Evolutionary conservation across 2,888 invertebrate genomes (phyloP).

Genomic region (Polymixis flavicincta): DNA sequence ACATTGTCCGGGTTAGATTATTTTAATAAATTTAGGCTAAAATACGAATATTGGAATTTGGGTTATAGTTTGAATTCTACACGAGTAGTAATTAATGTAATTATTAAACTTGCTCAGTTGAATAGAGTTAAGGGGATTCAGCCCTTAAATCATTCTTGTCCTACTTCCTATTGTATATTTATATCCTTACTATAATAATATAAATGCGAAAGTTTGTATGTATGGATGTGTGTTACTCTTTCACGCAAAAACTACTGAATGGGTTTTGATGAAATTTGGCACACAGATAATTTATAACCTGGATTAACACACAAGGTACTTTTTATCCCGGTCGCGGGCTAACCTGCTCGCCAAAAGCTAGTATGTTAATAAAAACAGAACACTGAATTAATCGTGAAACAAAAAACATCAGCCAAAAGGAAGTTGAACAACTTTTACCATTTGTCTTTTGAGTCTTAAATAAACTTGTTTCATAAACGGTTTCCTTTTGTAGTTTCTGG

Average conservation of each 20-base stretch:
- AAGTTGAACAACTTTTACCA: slow-evolving; percentile 14
- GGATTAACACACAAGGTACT: too few species aligned
- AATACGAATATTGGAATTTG: slow-evolving; percentile 5
- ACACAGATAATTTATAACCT: too few species aligned
- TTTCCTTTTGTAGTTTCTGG: slow-evolving; percentile 11
- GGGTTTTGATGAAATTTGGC: too few species aligned
- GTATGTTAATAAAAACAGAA: not conserved
- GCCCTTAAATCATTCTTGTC: not conserved
- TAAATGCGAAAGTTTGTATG: too few species aligned
- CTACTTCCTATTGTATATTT: too few species aligned
- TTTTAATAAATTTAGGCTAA: slow-evolving; percentile 9
- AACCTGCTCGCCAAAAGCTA: too few species aligned
- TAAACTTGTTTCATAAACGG: not conserved
- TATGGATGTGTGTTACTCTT: too few species aligned
- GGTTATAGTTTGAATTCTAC: slow-evolving; percentile 5
- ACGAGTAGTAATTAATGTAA: not conserved
- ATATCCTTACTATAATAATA: too few species aligned
- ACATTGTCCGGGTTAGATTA: not conserved
- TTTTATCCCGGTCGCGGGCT: too few species aligned
- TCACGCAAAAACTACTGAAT: too few species aligned
- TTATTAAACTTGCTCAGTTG: slow-evolving; percentile 2
- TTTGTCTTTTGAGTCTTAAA: slow-evolving; percentile 8
- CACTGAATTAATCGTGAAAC: not conserved
- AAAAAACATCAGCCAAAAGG: not conserved
- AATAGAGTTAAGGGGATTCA: not conserved